These are phyloP conservation scores for Eupithecia inturbata DNA, from an alignment of 2,888 invertebrate species.

Conservation along the genomic window DNA sequence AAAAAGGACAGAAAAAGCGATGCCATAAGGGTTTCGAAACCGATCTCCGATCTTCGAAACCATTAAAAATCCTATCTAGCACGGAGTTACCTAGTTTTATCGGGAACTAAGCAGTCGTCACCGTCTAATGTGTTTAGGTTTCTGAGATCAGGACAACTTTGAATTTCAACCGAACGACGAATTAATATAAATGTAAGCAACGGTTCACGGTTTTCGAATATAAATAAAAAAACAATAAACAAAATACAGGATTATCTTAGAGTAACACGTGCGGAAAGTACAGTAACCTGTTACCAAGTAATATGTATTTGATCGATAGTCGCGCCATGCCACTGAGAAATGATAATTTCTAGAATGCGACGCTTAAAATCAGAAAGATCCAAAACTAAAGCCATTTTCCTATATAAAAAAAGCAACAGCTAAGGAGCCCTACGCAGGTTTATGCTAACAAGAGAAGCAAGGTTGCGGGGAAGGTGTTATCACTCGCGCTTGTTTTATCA, in stretches of 20 bases:
- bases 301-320: background rate
- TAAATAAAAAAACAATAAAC: no score
- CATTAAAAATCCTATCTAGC: no score
- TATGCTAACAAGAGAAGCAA: conserved; percentile 36
- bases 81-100: background rate
- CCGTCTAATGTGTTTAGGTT: no score
- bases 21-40: no score
- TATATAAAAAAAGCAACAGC: no score
- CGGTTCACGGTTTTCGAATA: no score
- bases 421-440: conserved; percentile 12
- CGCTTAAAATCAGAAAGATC: background rate
- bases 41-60: no score
- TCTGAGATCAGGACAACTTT: background rate
- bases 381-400: background rate
- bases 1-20: no score
- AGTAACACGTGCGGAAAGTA: no score
- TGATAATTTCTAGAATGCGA: background rate
- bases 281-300: no score
- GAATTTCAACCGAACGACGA: background rate
- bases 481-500: conserved; percentile 34
- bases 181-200: no score
- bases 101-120: background rate
- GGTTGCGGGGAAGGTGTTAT: conserved; percentile 35
- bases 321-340: background rate
- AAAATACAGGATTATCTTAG: no score